These are phyloP conservation scores for Notamacropus eugenii DNA, from an alignment of 2,797 vertebrate species.

Conservation along the genomic window DNA sequence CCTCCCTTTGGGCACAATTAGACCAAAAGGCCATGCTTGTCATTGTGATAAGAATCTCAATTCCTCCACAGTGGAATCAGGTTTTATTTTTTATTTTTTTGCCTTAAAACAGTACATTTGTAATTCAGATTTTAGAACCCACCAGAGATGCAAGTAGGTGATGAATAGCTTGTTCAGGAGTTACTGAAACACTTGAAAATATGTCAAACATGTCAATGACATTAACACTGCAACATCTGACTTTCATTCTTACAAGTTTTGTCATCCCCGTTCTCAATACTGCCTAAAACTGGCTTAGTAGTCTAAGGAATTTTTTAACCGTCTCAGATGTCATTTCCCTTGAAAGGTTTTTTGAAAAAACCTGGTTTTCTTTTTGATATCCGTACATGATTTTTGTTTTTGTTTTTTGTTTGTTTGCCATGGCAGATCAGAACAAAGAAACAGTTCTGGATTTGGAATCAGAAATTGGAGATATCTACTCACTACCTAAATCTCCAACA, in stretches of 20 bases:
- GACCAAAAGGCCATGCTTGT: conserved; percentile 80
- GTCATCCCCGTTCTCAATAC: neutral
- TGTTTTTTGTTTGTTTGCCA: neutral
- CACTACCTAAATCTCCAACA: neutral
- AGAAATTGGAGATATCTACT: neutral
- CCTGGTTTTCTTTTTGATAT: neutral
- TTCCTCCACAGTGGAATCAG: conserved; percentile 80
- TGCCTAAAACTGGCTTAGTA: neutral
- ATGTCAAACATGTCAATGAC: neutral
- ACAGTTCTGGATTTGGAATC: neutral
- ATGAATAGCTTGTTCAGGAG: neutral
- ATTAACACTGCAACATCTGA: neutral
- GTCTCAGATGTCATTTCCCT: neutral
- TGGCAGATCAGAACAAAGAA: neutral
- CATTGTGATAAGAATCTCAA: conserved; percentile 80
- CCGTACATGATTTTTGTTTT: too few relatives aligned
- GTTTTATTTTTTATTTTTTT: conserved; percentile 76
- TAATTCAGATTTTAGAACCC: conserved; percentile 82
- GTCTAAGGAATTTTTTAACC: neutral
- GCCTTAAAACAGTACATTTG: conserved; percentile 79
- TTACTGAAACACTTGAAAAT: conserved; percentile 63
- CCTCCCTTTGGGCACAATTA: conserved; percentile 83
- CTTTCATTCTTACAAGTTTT: neutral
- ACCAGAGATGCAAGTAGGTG: conserved; percentile 60
- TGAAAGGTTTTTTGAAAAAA: neutral